Base-by-base conservation (phyloP, 2,113 vertebrate genomes). In the Grantiella picta region DNA sequence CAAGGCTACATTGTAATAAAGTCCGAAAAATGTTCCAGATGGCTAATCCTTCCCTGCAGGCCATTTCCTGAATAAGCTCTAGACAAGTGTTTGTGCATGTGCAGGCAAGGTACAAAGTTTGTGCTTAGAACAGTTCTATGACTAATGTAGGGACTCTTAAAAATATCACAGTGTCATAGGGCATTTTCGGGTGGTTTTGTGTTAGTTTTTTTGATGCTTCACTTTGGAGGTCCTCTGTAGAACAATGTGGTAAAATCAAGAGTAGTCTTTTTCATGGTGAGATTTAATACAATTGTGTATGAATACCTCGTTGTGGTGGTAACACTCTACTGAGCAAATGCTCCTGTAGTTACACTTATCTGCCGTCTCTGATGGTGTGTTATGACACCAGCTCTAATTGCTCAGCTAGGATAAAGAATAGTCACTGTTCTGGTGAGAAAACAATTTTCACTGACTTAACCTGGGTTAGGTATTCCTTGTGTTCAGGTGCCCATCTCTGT, bases 321-420 rank as follows among this genome's bases (percentile, higher is more conserved):
- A 85, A 88, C 71, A 86, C 88, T 94, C 86, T 89, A 2, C 11
- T 73, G 73, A 86, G 71, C 70, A 90, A 96, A 96, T 71, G 44
- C 64, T 93, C 45, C 49, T 63, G 64, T 82, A 57, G 88, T 96
- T 92, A 92, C 94, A 92, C 93, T 97, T 90, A 90, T 75, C 71
- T 91, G 92, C 63, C 63, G 95, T 88, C 81, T 92, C 54, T 92
- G 71, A 69, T 75, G 92, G 66, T 95, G 95, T 91, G 53, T 68
- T 84, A 50, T 12, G 61, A 69, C 84, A 91, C 70, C 75, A 85
- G 50, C 71, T 91, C 61, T 64, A 68, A 54, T 66, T 90, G 79
- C 87, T 82, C 63, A 91, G 44, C 79, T 73, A 53, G 54, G 73
- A 64, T 47, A 24, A 85, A 63, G 61, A 68, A 28, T 22, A 68